A percentile compares a stretch with the other conserved stretches of the same genome.
These are phyloP conservation scores for Micronycteris hirsuta DNA, from an alignment of 2,113 vertebrate species.

Conservation along the genomic window DNA sequence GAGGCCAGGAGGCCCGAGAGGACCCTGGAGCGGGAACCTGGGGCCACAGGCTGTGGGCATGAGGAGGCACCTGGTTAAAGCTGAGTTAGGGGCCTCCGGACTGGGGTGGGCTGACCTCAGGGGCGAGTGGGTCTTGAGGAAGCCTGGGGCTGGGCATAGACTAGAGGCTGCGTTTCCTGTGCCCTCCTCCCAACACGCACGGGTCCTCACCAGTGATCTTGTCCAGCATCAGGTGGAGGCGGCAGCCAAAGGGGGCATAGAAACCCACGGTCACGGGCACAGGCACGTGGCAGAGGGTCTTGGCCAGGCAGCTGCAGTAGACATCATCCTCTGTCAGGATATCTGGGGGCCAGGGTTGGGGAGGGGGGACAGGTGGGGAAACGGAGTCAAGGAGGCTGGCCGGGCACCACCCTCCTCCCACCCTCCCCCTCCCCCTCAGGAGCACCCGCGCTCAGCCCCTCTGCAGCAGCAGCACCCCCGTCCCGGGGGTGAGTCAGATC, in stretches of 20 bases:
- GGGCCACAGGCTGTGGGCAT: background rate
- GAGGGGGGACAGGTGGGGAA: background rate
- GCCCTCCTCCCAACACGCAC: rapidly evolving
- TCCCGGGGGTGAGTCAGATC: background rate
- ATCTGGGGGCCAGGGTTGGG: slow-evolving; percentile 37
- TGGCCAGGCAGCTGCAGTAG: slow-evolving; percentile 81
- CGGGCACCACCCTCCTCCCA: background rate
- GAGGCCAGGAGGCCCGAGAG: background rate
- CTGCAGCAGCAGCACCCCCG: background rate
- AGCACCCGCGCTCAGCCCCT: background rate
- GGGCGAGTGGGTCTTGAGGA: background rate
- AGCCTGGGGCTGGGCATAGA: background rate
- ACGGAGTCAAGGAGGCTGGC: background rate
- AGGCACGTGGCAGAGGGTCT: slow-evolving; percentile 77
- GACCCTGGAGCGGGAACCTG: rapidly evolving
- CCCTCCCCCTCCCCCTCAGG: background rate
- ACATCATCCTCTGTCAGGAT: slow-evolving; percentile 79
- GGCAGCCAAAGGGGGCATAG: slow-evolving; percentile 78
- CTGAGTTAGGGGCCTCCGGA: background rate
- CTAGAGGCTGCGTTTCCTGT: background rate
- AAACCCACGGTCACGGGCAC: slow-evolving; percentile 81
- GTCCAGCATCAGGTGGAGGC: slow-evolving; percentile 75
- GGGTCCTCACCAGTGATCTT: slow-evolving; percentile 74
- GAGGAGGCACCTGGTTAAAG: background rate
- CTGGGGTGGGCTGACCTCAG: background rate